Evolutionary conservation across 2,888 invertebrate genomes (phyloP).

Genomic region (Seira musarum): DNA sequence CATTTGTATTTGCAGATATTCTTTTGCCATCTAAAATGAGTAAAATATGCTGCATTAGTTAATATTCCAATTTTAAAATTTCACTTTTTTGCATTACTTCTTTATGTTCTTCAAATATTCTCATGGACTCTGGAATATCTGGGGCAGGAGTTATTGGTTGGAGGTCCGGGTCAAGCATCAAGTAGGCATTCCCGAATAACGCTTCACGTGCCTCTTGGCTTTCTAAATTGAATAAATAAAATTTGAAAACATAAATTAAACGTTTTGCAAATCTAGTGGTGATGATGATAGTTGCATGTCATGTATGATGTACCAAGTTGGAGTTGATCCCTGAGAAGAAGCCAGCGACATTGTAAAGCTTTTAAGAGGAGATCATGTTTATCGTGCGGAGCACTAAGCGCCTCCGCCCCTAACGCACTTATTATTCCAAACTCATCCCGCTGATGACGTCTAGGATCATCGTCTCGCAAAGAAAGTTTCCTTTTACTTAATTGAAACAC

Average conservation of each 20-base stretch:
- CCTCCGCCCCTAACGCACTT: constrained; percentile 42
- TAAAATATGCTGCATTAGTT: constrained; percentile 15
- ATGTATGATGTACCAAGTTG: constrained; percentile 56
- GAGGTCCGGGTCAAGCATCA: constrained; percentile 85
- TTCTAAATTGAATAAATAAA: no score
- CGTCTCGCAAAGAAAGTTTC: no score
- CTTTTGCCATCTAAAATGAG: constrained; percentile 83
- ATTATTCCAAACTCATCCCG: constrained; percentile 2
- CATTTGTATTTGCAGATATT: constrained; percentile 90
- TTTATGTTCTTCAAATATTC: constrained; percentile 91
- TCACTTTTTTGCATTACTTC: constrained; percentile 69
- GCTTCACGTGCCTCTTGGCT: constrained; percentile 70
- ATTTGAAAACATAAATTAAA: constrained; percentile 30
- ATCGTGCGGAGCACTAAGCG: constrained; percentile 53
- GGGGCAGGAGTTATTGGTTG: constrained; percentile 89
- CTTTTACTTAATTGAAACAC: no score
- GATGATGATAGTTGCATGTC: neutral
- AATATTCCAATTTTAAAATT: constrained; percentile 4
- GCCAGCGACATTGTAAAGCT: constrained; percentile 61
- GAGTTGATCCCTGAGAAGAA: constrained; percentile 52
- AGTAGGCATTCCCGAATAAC: constrained; percentile 81
- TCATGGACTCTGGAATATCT: constrained; percentile 82
- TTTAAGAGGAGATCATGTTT: constrained; percentile 52
- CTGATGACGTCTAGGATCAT: neutral
- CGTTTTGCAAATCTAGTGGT: neutral